phyloP scores from a whole-genome alignment of 2,113 vertebrate genomes.

The Barbus barbus region DNA sequence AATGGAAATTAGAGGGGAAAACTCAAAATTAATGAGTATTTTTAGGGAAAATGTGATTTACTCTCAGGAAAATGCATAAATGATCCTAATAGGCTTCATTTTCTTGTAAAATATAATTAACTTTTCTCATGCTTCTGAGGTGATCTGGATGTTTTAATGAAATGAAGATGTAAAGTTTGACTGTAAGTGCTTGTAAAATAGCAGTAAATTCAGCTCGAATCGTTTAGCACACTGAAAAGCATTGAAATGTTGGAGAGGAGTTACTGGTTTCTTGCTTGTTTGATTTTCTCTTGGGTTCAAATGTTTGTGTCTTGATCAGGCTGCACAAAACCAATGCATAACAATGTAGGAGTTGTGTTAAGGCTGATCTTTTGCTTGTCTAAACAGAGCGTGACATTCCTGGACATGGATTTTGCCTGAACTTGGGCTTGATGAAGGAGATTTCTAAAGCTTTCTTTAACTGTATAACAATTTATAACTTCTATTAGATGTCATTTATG shows the following conservation, averaged over 20 bases:
- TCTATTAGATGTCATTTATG: neutral
- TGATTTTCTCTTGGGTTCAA: no score
- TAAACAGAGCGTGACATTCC: slow-evolving; percentile 9
- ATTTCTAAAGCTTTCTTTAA: neutral
- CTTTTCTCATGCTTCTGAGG: neutral
- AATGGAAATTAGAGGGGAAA: neutral
- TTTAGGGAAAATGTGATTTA: no score
- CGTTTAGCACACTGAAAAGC: neutral
- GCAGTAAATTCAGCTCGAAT: neutral
- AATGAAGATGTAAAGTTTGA: neutral
- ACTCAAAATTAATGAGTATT: neutral
- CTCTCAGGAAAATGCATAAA: no score
- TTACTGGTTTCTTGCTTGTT: no score
- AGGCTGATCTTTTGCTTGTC: neutral
- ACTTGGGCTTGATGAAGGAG: neutral
- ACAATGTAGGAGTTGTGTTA: neutral
- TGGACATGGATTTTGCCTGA: neutral
- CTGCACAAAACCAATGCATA: neutral
- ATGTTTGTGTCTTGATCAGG: neutral
- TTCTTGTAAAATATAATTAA: no score
- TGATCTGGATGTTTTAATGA: neutral
- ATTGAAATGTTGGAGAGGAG: no score
- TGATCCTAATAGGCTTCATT: no score
- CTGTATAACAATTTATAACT: no score
- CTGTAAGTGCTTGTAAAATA: neutral